Evolutionary conservation across 2,113 vertebrate genomes (phyloP).

Genomic region (Salvelinus sp.): DNA sequence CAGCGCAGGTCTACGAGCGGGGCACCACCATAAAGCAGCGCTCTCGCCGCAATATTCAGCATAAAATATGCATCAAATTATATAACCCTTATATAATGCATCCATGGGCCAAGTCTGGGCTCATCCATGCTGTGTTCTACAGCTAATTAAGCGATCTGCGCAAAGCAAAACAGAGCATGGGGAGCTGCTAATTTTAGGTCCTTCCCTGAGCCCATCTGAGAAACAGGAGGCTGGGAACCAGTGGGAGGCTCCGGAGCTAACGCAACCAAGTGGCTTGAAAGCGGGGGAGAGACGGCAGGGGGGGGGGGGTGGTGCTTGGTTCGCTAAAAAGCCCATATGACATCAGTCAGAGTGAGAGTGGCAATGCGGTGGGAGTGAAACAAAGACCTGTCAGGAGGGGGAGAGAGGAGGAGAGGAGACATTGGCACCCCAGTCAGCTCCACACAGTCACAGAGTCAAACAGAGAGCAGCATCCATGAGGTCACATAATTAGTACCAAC

Average conservation of each 20-base stretch:
- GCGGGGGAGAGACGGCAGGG: background rate
- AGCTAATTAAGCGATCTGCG: constrained; percentile 49
- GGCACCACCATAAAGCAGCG: constrained; percentile 4
- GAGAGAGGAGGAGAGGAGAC: too few relatives aligned
- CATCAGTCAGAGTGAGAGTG: too few relatives aligned
- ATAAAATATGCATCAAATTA: constrained; percentile 74
- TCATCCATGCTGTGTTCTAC: constrained; percentile 34
- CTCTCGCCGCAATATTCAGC: constrained; percentile 33
- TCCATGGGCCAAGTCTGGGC: constrained; percentile 22
- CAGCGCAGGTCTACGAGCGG: background rate
- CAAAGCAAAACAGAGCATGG: constrained; percentile 20
- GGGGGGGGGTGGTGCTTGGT: too few relatives aligned
- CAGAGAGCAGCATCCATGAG: too few relatives aligned
- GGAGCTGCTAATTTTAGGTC: constrained; percentile 26
- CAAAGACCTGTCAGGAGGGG: too few relatives aligned
- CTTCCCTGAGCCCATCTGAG: constrained; percentile 27
- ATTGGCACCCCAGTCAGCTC: too few relatives aligned
- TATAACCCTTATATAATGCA: constrained; percentile 71
- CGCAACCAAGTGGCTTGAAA: background rate
- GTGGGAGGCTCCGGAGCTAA: constrained; percentile 15
- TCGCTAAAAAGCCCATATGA: too few relatives aligned
- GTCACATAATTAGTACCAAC: too few relatives aligned
- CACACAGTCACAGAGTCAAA: too few relatives aligned
- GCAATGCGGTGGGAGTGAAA: too few relatives aligned
- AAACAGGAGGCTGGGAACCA: constrained; percentile 23